These are phyloP conservation scores for Xanthia icteritia DNA, from an alignment of 2,888 invertebrate genomes.

Conservation along the genomic window DNA sequence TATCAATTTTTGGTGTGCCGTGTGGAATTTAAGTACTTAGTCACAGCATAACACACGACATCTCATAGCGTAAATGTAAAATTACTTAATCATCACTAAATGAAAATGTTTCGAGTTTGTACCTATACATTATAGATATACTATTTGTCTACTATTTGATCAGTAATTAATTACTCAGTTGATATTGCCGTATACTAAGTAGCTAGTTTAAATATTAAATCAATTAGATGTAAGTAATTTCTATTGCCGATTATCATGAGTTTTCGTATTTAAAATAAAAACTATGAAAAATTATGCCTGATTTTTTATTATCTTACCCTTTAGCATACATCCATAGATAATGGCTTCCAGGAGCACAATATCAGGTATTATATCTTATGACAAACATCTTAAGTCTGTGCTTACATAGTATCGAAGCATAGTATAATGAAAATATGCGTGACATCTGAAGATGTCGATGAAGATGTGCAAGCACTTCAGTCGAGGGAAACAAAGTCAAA, in stretches of 20 bases:
- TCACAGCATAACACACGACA: constrained; percentile 65
- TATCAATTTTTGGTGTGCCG: constrained; percentile 65
- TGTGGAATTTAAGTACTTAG: constrained; percentile 65
- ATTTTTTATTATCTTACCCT: constrained; percentile 40
- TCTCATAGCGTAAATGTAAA: constrained; percentile 65
- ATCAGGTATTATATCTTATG: background rate
- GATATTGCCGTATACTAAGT: constrained; percentile 77
- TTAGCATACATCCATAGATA: constrained; percentile 3
- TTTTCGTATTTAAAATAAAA: constrained; percentile 82
- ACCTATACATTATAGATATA: constrained; percentile 71
- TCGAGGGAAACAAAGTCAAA: background rate
- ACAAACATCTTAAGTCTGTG: background rate
- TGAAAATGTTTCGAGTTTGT: constrained; percentile 80
- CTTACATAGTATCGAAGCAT: background rate
- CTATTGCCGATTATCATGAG: constrained; percentile 78
- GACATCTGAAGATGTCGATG: constrained; percentile 7
- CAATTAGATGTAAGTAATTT: constrained; percentile 82
- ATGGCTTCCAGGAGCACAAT: background rate
- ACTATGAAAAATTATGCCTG: constrained; percentile 64
- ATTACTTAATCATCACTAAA: constrained; percentile 67
- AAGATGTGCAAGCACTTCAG: no score
- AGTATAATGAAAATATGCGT: background rate
- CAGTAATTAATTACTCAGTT: constrained; percentile 73
- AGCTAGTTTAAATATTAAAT: constrained; percentile 83
- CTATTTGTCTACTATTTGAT: constrained; percentile 75